A percentile compares a stretch with the other conserved stretches of the same genome.
Evolutionary conservation across 2,113 vertebrate genomes (phyloP).

Genomic region (Notothenia rossii): DNA sequence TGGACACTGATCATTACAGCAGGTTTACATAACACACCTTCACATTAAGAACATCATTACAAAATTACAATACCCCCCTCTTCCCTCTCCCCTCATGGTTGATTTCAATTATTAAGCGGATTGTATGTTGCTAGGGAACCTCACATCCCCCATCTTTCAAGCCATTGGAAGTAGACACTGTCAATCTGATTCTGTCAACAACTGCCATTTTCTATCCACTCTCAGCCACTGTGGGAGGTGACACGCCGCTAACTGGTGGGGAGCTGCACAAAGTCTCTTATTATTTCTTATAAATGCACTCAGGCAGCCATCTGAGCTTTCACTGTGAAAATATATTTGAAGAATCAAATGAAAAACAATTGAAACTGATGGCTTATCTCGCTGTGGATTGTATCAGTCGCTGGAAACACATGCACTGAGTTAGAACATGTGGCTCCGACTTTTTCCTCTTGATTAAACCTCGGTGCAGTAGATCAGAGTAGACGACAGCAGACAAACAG

Average conservation of each 20-base stretch:
- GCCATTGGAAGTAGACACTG: conserved; percentile 25
- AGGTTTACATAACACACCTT: conserved; percentile 27
- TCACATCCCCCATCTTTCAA: conserved; percentile 26
- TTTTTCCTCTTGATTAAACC: conserved; percentile 29
- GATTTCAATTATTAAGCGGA: conserved; percentile 36
- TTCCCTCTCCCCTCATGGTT: background rate
- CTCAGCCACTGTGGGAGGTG: conserved; percentile 11
- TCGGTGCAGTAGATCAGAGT: conserved; percentile 5
- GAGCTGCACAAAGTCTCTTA: background rate
- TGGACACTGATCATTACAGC: background rate
- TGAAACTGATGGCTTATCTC: background rate
- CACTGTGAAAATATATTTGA: background rate
- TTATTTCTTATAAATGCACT: background rate
- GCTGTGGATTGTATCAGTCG: background rate
- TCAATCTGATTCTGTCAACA: conserved; percentile 42
- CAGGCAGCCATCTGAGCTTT: background rate
- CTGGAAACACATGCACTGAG: background rate
- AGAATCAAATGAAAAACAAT: background rate
- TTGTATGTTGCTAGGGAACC: conserved; percentile 65
- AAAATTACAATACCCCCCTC: background rate
- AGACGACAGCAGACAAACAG: conserved; percentile 47
- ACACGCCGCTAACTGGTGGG: conserved; percentile 1
- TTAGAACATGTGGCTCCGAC: conserved; percentile 11
- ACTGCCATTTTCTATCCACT: conserved; percentile 45
- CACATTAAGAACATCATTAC: conserved; percentile 20